Conservation (phyloP, 2,888 invertebrate genomes). For the Callyntrura sp. region DNA sequence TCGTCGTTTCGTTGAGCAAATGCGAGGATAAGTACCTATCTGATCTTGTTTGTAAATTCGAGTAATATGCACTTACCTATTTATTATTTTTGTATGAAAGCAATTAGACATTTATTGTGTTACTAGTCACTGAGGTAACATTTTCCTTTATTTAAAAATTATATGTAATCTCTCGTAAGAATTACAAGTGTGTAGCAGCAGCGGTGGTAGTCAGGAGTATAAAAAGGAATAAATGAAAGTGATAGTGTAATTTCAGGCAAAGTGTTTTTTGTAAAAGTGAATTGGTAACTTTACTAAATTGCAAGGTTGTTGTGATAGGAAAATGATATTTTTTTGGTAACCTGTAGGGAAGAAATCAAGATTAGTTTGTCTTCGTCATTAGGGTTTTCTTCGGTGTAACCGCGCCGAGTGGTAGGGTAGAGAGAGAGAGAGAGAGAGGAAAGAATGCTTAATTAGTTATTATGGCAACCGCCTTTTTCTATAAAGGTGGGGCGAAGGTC, state of each 20-base stretch:
- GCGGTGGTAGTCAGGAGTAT: neutral
- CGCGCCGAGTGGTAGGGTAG: no score
- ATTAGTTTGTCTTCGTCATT: neutral
- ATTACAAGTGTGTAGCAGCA: neutral
- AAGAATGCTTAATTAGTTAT: no score
- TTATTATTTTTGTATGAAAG: conserved; percentile 48
- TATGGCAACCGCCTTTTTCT: neutral
- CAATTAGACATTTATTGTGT: conserved; percentile 62
- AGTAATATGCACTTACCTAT: conserved; percentile 10
- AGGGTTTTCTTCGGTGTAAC: neutral
- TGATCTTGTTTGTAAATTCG: conserved; percentile 50
- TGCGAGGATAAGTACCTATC: conserved; percentile 20
- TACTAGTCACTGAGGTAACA: conserved; percentile 20
- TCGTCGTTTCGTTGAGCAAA: conserved; percentile 46
- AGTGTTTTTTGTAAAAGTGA: neutral
- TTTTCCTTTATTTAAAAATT: neutral
- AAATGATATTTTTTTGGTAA: conserved; percentile 31
- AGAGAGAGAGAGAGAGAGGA: no score
- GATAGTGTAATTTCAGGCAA: conserved; percentile 15
- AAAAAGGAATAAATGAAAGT: conserved; percentile 50
- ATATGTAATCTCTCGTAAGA: neutral
- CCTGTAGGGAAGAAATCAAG: conserved; percentile 19
- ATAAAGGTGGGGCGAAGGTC: neutral
- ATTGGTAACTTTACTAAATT: neutral
- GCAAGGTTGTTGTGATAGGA: neutral